Base-by-base conservation (phyloP, 2,888 invertebrate species). In the Lymantria dispar region DNA sequence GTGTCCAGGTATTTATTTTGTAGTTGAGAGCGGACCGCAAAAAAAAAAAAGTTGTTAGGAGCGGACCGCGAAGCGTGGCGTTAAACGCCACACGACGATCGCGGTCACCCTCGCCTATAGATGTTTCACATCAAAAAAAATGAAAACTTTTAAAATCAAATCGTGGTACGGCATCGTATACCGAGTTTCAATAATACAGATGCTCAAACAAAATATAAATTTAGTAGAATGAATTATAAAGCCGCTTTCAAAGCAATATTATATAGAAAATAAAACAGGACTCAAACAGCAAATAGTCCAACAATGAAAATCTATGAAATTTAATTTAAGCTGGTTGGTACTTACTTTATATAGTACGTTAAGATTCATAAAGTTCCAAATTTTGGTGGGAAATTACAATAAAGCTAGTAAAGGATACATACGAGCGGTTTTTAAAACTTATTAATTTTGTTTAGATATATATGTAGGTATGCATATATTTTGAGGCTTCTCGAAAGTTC, bases 301-400 rank as follows among this genome's bases (percentile, higher is more conserved):
- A 37, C 37, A 57, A 50, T 45, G 56, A 57, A 62, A 55, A 55
- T 52, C 22, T 43, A 43, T 42, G 44, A 51, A 40, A 53, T 65
- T 52, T 56, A 63, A 57, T 63, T 57, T 63, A 57, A 55, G 51
- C 56, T 47, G 47, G 36, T 51, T 43, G 47, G 22, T 22, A 22
- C 2, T 29, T 43, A 50, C 14, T 47, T 48, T 43, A 52, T n/a
- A 48, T 22, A 30, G 40, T 42, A 22, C 38, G 47, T 43, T 54
- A 56, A 58, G 51, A 62, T 64, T 69, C 51, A 57, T 55, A 56
- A 63, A 64, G 50, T 69, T 49, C 13, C 41, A 55, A 56, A 62
- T 67, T 66, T 51, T n/a, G 39, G 43, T 38, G 39, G 37, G 47
- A 52, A 52, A 61, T 61, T 47, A 61, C 45, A 45, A 45, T 52